Evolutionary conservation across 2,888 invertebrate species (phyloP).

Genomic region (Drosophila siamana): DNA sequence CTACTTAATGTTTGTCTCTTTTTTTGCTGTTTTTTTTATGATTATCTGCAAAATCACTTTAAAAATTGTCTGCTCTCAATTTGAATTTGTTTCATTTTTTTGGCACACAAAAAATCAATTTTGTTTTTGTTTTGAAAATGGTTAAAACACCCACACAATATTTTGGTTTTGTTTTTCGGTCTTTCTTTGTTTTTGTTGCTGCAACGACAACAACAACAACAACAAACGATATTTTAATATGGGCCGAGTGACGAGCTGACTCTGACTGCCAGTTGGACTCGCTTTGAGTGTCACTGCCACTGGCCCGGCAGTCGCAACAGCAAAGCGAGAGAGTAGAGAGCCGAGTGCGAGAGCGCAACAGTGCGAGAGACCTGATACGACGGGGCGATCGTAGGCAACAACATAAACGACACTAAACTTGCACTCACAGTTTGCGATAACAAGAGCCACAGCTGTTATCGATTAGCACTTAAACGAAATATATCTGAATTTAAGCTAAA

Average conservation of each 20-base stretch:
- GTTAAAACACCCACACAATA: slow-evolving; percentile 58
- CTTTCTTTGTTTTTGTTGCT: slow-evolving; percentile 23
- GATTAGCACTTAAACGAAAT: slow-evolving; percentile 49
- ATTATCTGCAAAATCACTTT: slow-evolving; percentile 64
- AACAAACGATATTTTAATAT: slow-evolving; percentile 66
- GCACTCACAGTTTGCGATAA: slow-evolving; percentile 39
- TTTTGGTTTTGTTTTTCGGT: not conserved
- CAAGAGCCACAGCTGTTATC: slow-evolving; percentile 66
- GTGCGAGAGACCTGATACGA: slow-evolving; percentile 7
- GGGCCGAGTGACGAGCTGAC: slow-evolving; percentile 63
- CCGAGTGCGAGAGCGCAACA: slow-evolving; percentile 3
- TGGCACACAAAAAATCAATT: slow-evolving; percentile 51
- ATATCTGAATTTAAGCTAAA: slow-evolving; percentile 35
- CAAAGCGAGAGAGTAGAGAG: slow-evolving; percentile 19
- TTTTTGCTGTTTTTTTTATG: slow-evolving; percentile 36
- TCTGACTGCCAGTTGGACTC: slow-evolving; percentile 56
- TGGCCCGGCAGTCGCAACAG: slow-evolving; percentile 46
- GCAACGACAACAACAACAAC: slow-evolving; percentile 34
- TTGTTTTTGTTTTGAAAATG: slow-evolving; percentile 45
- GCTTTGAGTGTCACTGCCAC: slow-evolving; percentile 79
- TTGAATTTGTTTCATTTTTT: slow-evolving; percentile 32
- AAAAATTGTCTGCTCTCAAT: slow-evolving; percentile 57
- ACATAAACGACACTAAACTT: slow-evolving; percentile 30
- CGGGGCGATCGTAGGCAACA: slow-evolving; percentile 37
- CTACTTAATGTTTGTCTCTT: slow-evolving; percentile 39